Conservation (phyloP, 2,113 vertebrate species). For the Podilymbus podiceps region DNA sequence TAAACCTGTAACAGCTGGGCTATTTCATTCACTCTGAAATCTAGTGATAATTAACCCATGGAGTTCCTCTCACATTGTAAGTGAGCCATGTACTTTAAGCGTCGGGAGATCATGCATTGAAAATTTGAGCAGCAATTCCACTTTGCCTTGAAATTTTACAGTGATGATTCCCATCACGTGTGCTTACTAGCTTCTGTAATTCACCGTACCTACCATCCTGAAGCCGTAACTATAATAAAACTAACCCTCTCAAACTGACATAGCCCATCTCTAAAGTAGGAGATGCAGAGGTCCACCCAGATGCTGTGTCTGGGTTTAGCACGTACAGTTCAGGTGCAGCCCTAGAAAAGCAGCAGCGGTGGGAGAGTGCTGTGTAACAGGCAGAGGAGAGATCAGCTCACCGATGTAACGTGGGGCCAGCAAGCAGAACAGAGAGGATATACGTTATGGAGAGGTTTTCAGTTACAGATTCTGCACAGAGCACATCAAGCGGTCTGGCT, state of each 20-base stretch:
- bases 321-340: background rate
- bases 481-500: background rate
- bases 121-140: background rate
- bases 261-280: background rate
- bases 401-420: fast-evolving
- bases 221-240: background rate
- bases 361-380: background rate
- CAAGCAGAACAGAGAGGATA: background rate
- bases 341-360: background rate
- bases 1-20: background rate
- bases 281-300: background rate
- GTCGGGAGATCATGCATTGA: background rate
- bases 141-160: background rate
- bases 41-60: background rate
- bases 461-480: background rate
- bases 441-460: background rate
- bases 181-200: background rate
- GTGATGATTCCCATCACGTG: background rate
- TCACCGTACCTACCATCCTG: background rate
- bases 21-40: background rate
- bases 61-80: background rate
- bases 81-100: background rate
- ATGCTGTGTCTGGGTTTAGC: background rate
- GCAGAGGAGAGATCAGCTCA: background rate
- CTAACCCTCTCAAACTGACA: background rate